Percentiles rank a stretch among this genome's conserved stretches.
Conservation (phyloP, 35 echinoderm and acorn worm genomes). For the Ophiothrix spiculata region DNA sequence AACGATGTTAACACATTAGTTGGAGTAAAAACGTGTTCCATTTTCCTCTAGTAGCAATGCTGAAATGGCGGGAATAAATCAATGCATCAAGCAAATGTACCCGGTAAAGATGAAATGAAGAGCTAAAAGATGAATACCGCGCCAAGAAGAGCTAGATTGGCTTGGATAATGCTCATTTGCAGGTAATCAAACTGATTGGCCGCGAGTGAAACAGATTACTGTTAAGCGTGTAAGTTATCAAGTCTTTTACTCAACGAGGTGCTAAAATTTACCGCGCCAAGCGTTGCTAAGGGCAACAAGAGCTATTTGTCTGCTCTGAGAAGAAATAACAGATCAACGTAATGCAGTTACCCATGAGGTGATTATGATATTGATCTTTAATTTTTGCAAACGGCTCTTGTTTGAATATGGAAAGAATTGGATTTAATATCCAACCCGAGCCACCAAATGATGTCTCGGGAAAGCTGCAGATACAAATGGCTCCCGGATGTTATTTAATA, state of each 20-base stretch:
- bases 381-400: constrained; percentile 1
- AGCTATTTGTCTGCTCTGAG: background rate
- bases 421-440: background rate
- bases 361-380: constrained; percentile 16
- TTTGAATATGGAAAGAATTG: background rate
- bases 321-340: background rate
- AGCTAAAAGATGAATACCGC: background rate
- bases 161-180: constrained; percentile 12
- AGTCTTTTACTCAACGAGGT: background rate
- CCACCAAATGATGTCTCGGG: no score
- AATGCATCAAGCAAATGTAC: background rate
- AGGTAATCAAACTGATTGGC: constrained; percentile 11
- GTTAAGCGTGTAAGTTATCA: background rate
- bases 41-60: background rate
- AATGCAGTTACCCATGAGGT: background rate
- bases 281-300: background rate
- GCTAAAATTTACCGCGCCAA: constrained; percentile 4
- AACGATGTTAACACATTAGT: background rate
- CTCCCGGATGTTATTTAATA: no score
- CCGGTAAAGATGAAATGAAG: background rate
- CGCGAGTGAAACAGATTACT: constrained; percentile 12
- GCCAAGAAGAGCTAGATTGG: background rate
- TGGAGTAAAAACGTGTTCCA: background rate
- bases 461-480: no score
- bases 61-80: background rate